Evolutionary conservation across 2,888 invertebrate genomes (phyloP).

Genomic region (Incurvaria masculella): DNA sequence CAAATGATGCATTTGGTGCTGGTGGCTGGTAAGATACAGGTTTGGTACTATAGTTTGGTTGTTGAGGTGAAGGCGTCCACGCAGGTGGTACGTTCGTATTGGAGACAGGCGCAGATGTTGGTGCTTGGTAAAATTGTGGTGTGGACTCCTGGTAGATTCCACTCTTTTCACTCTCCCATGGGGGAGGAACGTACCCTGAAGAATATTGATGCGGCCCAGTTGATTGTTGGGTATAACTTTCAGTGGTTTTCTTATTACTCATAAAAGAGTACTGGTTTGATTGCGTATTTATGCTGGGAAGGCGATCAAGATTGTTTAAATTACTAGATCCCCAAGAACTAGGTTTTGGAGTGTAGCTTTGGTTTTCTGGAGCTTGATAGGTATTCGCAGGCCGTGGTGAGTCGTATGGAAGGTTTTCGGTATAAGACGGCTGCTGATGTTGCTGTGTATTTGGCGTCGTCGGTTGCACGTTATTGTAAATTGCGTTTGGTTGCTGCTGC

Average conservation of each 20-base stretch:
- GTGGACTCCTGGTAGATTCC: no score
- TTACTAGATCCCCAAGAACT: conserved; percentile 28
- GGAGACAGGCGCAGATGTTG: conserved; percentile 14
- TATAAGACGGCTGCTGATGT: conserved; percentile 18
- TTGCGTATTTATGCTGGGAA: conserved; percentile 21
- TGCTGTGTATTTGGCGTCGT: conserved; percentile 17
- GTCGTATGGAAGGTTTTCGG: not conserved
- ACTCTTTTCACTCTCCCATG: conserved; percentile 45
- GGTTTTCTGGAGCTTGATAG: conserved; percentile 5
- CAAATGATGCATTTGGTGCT: conserved; percentile 49
- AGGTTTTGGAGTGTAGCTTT: conserved; percentile 33
- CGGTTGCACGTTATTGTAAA: conserved; percentile 30
- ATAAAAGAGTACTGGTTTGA: conserved; percentile 30
- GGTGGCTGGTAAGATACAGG: conserved; percentile 45
- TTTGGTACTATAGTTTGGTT: conserved; percentile 30
- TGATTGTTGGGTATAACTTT: conserved; percentile 30
- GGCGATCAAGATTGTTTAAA: conserved; percentile 19
- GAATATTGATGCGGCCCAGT: conserved; percentile 29
- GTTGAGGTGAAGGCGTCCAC: conserved; percentile 31
- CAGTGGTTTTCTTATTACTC: conserved; percentile 26
- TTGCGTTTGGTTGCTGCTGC: conserved; percentile 27
- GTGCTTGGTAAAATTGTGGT: conserved; percentile 23
- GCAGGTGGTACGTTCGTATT: conserved; percentile 19
- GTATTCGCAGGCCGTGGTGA: conserved; percentile 3
- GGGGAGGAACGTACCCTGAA: conserved; percentile 45